Evolutionary conservation across 2,888 invertebrate genomes (phyloP).

Genomic region (Pyralis farinalis): DNA sequence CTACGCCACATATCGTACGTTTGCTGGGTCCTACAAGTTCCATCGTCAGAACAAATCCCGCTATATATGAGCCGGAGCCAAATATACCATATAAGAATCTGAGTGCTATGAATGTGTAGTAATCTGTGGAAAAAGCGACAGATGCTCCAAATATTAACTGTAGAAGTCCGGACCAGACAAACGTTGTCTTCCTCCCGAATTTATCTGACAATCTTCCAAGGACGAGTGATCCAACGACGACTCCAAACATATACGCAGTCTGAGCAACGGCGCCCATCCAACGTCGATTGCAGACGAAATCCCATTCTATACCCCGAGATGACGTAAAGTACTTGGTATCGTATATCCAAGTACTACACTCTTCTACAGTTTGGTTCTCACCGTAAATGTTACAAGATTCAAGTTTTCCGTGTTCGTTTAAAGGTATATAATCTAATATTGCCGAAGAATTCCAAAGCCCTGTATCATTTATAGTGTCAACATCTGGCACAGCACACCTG

Average conservation of each 20-base stretch:
- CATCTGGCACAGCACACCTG: slow-evolving; percentile 81
- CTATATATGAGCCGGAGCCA: slow-evolving; percentile 88
- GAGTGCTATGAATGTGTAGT: slow-evolving; percentile 84
- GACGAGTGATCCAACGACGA: slow-evolving; percentile 88
- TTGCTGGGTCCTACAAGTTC: slow-evolving; percentile 91
- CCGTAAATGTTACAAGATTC: slow-evolving; percentile 83
- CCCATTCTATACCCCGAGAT: slow-evolving; percentile 90
- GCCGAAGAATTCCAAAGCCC: slow-evolving; percentile 78
- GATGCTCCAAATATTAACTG: slow-evolving; percentile 86
- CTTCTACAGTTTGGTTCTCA: slow-evolving; percentile 50
- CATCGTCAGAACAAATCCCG: slow-evolving; percentile 88
- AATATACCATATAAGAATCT: slow-evolving; percentile 90
- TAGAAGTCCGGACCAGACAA: slow-evolving; percentile 87
- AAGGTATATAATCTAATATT: slow-evolving; percentile 80
- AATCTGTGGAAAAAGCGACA: slow-evolving; percentile 89
- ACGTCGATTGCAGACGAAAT: slow-evolving; percentile 88
- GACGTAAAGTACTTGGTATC: slow-evolving; percentile 87
- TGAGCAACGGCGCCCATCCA: slow-evolving; percentile 93
- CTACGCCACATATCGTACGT: slow-evolving; percentile 89
- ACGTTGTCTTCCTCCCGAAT: slow-evolving; percentile 89
- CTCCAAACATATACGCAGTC: slow-evolving; percentile 91
- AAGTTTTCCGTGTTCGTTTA: slow-evolving; percentile 75
- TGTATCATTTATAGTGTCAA: slow-evolving; percentile 76
- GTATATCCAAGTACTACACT: slow-evolving; percentile 84
- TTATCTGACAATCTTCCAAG: slow-evolving; percentile 90